phyloP scores from a whole-genome alignment of 1,140 invertebrate species.

The Cotesia chilonis region DNA sequence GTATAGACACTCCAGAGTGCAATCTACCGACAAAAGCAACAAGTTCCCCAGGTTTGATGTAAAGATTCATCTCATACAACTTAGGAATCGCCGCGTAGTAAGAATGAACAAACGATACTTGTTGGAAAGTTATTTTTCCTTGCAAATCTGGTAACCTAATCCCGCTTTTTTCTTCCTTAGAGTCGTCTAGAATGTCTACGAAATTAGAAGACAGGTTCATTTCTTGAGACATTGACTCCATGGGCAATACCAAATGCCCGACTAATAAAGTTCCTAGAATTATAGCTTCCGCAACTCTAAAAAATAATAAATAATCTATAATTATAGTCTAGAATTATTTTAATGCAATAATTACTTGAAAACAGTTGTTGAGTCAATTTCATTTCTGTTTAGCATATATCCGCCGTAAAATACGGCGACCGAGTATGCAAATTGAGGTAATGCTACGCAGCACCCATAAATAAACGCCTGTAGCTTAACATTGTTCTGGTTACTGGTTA shows the following conservation, averaged over 20 bases:
- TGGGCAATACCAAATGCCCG: background rate
- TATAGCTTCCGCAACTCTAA: slow-evolving; percentile 14
- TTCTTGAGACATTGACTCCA: background rate
- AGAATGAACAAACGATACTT: slow-evolving; percentile 18
- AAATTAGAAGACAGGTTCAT: background rate
- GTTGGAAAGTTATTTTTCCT: slow-evolving; percentile 8
- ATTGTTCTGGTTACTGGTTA: slow-evolving; percentile 2
- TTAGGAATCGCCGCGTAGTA: slow-evolving; percentile 17
- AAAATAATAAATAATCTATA: background rate
- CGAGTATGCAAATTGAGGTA: slow-evolving; percentile 24
- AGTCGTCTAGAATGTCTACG: background rate
- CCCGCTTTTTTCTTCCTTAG: background rate
- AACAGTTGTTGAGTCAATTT: slow-evolving; percentile 22
- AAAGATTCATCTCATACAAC: background rate
- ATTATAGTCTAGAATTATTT: too few relatives aligned
- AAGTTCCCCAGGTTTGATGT: slow-evolving; percentile 7
- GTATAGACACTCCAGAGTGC: slow-evolving; percentile 18
- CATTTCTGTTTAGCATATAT: slow-evolving; percentile 21
- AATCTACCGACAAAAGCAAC: slow-evolving; percentile 13
- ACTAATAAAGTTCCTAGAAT: slow-evolving; percentile 5
- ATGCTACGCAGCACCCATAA: slow-evolving; percentile 15
- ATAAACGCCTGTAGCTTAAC: slow-evolving; percentile 13
- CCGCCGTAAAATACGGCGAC: slow-evolving; percentile 28
- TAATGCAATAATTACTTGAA: slow-evolving; percentile 6
- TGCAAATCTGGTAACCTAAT: too few relatives aligned